Percentiles rank a stretch among this genome's conserved stretches.
Conservation (phyloP, 2,888 invertebrate genomes). For the Cephus runcator region DNA sequence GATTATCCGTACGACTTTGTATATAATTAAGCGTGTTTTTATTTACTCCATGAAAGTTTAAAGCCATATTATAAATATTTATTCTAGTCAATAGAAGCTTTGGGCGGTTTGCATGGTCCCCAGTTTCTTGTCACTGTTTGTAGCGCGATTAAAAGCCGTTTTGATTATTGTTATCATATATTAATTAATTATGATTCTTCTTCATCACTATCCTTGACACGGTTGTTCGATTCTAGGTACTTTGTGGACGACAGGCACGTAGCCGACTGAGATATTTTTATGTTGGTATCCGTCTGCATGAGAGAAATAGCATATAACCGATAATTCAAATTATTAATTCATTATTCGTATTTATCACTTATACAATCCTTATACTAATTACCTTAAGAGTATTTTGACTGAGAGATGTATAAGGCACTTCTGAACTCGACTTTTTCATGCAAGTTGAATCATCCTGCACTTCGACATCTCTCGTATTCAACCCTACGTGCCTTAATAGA, state of each 20-base stretch:
- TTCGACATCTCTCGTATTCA: conserved; percentile 48
- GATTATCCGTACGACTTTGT: not conserved
- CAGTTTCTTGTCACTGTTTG: not conserved
- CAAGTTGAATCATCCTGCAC: conserved; percentile 39
- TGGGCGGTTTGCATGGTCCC: not conserved
- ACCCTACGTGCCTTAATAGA: conserved; percentile 64
- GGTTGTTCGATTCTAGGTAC: not conserved
- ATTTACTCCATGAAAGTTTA: not conserved
- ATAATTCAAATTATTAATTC: not conserved
- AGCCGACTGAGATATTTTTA: conserved; percentile 44
- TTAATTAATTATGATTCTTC: not conserved
- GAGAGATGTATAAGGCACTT: conserved; percentile 31
- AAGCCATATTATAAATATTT: not conserved
- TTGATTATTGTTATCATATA: not conserved
- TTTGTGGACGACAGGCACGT: conserved; percentile 34
- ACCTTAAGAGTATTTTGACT: not conserved
- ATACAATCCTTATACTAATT: not conserved
- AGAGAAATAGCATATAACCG: not conserved
- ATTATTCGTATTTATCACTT: not conserved
- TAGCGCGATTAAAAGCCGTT: not conserved
- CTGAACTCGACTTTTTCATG: conserved; percentile 57
- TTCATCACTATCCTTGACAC: not conserved
- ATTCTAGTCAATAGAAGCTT: not conserved
- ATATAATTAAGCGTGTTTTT: not conserved
- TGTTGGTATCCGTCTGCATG: conserved; percentile 28